Percentiles rank a stretch among this genome's conserved stretches.
Conservation (phyloP, 2,113 vertebrate species). For the Falcunculus frontatus region DNA sequence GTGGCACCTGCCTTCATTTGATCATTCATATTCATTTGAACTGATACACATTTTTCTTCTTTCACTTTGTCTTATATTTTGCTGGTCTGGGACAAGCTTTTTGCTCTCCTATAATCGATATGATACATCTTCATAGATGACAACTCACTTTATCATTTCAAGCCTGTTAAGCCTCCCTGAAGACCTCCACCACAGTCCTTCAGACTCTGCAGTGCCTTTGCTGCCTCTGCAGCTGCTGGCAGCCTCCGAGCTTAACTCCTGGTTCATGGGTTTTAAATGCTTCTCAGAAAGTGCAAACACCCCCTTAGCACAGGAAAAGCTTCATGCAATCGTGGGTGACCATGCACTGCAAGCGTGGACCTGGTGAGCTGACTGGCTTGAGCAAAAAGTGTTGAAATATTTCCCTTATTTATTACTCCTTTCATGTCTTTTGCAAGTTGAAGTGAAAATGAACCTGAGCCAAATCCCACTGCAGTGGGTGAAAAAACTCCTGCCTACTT, state of each 20-base stretch:
- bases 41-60: background rate
- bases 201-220: background rate
- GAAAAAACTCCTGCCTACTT: background rate
- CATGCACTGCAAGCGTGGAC: rapidly evolving
- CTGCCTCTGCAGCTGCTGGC: background rate
- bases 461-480: rapidly evolving
- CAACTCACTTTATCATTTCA: conserved; percentile 14
- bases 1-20: background rate
- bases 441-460: background rate
- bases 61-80: background rate
- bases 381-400: background rate
- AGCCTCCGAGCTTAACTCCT: background rate
- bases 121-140: background rate
- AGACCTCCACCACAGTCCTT: background rate
- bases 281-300: background rate
- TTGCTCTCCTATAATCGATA: background rate
- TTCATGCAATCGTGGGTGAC: rapidly evolving
- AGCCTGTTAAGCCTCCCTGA: background rate
- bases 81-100: background rate
- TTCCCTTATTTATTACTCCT: background rate
- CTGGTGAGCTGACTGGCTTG: background rate
- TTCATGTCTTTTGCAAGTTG: background rate
- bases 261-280: background rate
- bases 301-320: background rate
- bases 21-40: background rate